Evolutionary conservation across 2,797 vertebrate species (phyloP).

Genomic region (Fundulus diaphanus): DNA sequence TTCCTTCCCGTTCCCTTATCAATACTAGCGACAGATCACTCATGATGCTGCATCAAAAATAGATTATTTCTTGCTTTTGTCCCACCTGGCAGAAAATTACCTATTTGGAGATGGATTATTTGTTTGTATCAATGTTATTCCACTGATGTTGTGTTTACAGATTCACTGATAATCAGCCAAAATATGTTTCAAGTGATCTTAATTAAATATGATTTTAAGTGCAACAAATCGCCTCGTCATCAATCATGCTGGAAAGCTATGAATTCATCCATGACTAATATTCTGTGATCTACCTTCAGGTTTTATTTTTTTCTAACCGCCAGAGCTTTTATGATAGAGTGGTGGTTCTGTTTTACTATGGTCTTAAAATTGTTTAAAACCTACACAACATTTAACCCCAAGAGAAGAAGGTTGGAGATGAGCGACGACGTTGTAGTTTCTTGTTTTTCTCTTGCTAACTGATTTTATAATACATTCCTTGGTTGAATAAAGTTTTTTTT

Average conservation of each 20-base stretch:
- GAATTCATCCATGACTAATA: not conserved
- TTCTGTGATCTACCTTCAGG: not conserved
- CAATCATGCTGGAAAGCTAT: not conserved
- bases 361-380: not conserved
- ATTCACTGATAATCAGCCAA: slow-evolving; percentile 32
- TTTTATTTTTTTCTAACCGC: not conserved
- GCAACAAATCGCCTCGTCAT: slow-evolving; percentile 9
- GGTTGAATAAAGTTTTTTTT: too few species aligned
- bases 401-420: not conserved
- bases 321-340: not conserved
- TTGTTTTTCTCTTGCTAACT: not conserved
- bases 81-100: not conserved
- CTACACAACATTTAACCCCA: not conserved
- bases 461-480: not conserved
- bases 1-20: not conserved
- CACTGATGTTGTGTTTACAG: slow-evolving; percentile 27
- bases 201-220: slow-evolving; percentile 67
- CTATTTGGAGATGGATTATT: not conserved
- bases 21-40: not conserved
- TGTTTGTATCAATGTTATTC: not conserved
- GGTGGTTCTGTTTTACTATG: slow-evolving; percentile 57
- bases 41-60: not conserved
- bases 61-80: not conserved
- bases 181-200: slow-evolving; percentile 16
- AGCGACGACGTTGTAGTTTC: too few species aligned